Evolutionary conservation across 2,888 invertebrate species (phyloP), one percentile per base, ranked within the genome.

Genomic region (Melanophora roralis): DNA sequence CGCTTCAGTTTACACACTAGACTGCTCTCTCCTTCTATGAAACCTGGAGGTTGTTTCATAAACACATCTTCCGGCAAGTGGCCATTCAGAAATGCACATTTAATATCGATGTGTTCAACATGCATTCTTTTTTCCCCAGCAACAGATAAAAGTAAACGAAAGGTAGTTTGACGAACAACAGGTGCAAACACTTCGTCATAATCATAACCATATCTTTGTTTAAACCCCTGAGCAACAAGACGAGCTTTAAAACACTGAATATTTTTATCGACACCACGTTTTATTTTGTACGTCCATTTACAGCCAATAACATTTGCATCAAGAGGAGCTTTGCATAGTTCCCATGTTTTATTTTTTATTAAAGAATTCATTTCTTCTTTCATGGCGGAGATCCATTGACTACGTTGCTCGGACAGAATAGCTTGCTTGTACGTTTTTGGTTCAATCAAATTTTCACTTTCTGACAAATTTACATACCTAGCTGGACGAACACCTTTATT

Each of bases 101-200:
- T 55, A 0, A 64, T 23, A 9, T 73, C 57, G 27, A 73, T 23
- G 9, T 64, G 64, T 38, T 57, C 36, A 4, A 73, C 45, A 36
- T 38, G 23, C 64, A 73, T 73, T 9, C 21, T 57, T 36, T 34
- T 68, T 9, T 32, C 57, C 62, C 34, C 62, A 40, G 78, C 74
- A 47, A 80, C 65, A 14, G 76, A 43, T 9, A 80, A 16, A 14
- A 80, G 51, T 19, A 73, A 53, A 47, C 71, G 69, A 36, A 78
- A 75, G 9, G 80, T 80, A 55, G 81, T 32, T 68, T 75, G 73
- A 67, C 75, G 82, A 5, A 83, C 84, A 1, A 85, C 85, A 12
- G 86, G 85, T 34, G 85, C 83, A 78, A 84, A 87, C 1, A 84
- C 82, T 57, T 85, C 82, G 49, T 85, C 80, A 71, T 84, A 86